Conservation (phyloP, 2,113 vertebrate species). For the Poecilia latipinna region DNA sequence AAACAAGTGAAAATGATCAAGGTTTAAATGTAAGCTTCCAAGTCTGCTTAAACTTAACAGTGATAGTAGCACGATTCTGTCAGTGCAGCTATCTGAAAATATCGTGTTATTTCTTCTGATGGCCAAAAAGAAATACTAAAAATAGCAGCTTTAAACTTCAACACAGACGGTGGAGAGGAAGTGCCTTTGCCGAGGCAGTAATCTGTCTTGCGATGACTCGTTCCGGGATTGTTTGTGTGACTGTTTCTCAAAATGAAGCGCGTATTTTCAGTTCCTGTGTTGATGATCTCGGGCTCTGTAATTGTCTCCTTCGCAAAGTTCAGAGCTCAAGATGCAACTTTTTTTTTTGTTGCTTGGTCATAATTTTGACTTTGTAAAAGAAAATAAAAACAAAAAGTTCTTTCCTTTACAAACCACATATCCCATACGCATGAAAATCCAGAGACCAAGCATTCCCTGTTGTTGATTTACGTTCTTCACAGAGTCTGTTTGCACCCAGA, state of each 20-base stretch:
- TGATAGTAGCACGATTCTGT: neutral
- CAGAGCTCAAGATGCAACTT: neutral
- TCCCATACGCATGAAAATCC: neutral
- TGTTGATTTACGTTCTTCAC: neutral
- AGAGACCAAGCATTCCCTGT: neutral
- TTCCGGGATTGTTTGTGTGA: constrained; percentile 21
- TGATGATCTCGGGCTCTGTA: neutral
- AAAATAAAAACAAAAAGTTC: neutral
- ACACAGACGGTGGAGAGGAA: neutral
- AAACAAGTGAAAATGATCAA: neutral
- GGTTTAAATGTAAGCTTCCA: neutral
- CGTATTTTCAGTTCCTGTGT: constrained; percentile 1
- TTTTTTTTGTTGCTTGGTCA: neutral
- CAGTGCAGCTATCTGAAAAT: neutral
- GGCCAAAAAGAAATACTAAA: constrained; percentile 3
- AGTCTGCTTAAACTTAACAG: neutral
- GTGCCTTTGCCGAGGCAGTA: constrained; percentile 3
- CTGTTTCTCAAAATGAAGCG: constrained; percentile 21
- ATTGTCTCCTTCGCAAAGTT: neutral
- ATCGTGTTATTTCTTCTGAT: neutral
- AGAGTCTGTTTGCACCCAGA: constrained; percentile 23
- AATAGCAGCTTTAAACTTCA: constrained; percentile 1
- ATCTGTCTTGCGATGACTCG: neutral
- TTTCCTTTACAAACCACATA: neutral
- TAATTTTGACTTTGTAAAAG: constrained; percentile 14